phyloP scores from a whole-genome alignment of 2,888 invertebrate genomes.

The Scaeva pyrastri region DNA sequence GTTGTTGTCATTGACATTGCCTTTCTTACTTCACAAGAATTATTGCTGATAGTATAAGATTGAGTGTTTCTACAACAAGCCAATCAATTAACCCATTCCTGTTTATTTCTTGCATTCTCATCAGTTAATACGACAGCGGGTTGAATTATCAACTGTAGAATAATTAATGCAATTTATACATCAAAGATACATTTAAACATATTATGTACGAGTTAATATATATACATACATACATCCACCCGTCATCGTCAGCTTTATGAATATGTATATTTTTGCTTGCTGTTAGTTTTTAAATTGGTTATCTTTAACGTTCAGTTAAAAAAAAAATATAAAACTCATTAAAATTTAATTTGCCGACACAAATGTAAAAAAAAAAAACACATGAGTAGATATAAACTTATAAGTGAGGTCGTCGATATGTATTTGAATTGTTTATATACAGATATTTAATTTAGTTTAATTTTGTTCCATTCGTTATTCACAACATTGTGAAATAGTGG shows the following conservation, averaged over 20 bases:
- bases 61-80: not conserved
- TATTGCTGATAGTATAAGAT: not conserved
- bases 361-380: not conserved
- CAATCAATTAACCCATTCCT: not conserved
- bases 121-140: not conserved
- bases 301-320: slow-evolving; percentile 4
- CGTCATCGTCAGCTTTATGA: not conserved
- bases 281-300: not conserved
- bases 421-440: not conserved
- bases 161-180: not conserved
- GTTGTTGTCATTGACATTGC: not conserved
- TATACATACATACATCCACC: not conserved
- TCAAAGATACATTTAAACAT: too few relatives aligned
- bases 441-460: not conserved
- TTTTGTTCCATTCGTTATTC: slow-evolving; percentile 12
- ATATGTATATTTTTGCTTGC: not conserved
- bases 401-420: not conserved
- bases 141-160: not conserved
- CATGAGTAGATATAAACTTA: not conserved
- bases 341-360: slow-evolving; percentile 1
- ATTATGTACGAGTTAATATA: too few relatives aligned
- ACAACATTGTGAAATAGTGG: slow-evolving; percentile 39
- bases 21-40: not conserved
- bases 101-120: not conserved
- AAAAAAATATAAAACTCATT: slow-evolving; percentile 1